Evolutionary conservation across 2,113 vertebrate species (phyloP), one percentile per base, ranked within the genome.

Genomic region (Platysternon megacephalum): DNA sequence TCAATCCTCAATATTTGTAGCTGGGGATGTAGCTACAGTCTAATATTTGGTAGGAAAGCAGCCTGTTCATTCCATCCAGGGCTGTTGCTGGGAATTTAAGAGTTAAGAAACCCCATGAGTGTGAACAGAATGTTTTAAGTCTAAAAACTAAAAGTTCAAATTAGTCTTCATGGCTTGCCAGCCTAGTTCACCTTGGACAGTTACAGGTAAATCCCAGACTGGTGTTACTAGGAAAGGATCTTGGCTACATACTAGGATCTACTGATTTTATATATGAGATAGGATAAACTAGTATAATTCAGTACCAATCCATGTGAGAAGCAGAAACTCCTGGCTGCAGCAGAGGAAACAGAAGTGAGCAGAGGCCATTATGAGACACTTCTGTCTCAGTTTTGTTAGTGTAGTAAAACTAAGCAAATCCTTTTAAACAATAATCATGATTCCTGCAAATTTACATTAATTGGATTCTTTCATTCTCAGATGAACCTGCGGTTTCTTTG

Each of bases 391-490:
- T 65, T 91, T 93, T 91, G 85, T 93, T 87, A 92, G 51, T 82
- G 29, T 79, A 90, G 74, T 52, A 76, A 52, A 91, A 85, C 85
- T 48, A 35, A 52, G 42, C 83, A 82, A 87, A 92, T 87, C 4
- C n/a, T 90, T 76, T 52, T 82, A 19, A 91, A 35, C 13, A 85
- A 91, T 89, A 79, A 87, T 52, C n/a, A 53, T 83, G 65, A 17
- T 85, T 96, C 83, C 90, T 96, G 90, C 85, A 91, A 95, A 68
- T 26, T 90, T 52, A 68, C 76, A 91, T 92, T 85, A 92, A 65
- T 87, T 88, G 17, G 9, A 28, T 24, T 42, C 35, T 13, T 46
- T 53, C 46, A 79, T 52, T 84, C 76, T 52, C 76, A 91, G 65
- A 48, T 80, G 83, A 92, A 68, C 87, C 29, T 74, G 26, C 65